A percentile compares a stretch with the other conserved stretches of the same genome.
phyloP scores from a whole-genome alignment of 1,140 invertebrate species.

The Chrysoperla carnea region DNA sequence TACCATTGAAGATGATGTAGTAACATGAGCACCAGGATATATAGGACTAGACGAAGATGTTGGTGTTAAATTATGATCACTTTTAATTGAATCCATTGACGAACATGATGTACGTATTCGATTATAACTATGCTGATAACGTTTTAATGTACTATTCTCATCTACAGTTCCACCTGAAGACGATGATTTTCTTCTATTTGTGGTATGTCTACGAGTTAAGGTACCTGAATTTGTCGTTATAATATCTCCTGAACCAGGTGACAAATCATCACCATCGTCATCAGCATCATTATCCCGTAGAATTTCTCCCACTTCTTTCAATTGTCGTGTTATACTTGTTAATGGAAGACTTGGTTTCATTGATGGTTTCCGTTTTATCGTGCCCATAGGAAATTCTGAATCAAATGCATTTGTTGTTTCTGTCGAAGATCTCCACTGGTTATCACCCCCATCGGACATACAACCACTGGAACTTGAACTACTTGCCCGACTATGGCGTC shows the following conservation, averaged over 20 bases:
- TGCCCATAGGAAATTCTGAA: slow-evolving; percentile 57
- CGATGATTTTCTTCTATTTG: slow-evolving; percentile 22
- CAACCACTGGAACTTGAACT: slow-evolving; percentile 67
- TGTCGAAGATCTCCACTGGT: slow-evolving; percentile 25
- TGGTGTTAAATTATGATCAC: too few relatives aligned
- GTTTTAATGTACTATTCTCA: too few relatives aligned
- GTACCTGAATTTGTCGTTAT: slow-evolving; percentile 21
- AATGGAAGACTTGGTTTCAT: slow-evolving; percentile 80
- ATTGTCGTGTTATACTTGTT: slow-evolving; percentile 74
- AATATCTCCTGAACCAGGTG: slow-evolving; percentile 14
- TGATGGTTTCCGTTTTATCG: slow-evolving; percentile 75
- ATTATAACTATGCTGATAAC: too few relatives aligned
- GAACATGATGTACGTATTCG: too few relatives aligned
- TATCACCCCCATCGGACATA: slow-evolving; percentile 50
- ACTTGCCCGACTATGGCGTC: slow-evolving; percentile 45
- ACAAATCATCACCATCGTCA: slow-evolving; percentile 4
- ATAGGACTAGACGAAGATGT: too few relatives aligned
- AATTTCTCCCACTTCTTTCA: slow-evolving; percentile 64
- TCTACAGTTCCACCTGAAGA: too few relatives aligned
- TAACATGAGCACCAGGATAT: too few relatives aligned
- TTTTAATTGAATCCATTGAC: too few relatives aligned
- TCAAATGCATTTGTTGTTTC: slow-evolving; percentile 51
- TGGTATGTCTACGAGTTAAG: slow-evolving; percentile 30
- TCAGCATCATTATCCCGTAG: slow-evolving; percentile 21
- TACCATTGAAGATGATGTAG: slow-evolving; percentile 21